Evolutionary conservation across 2,797 vertebrate species (phyloP).

Genomic region (Chaunax sp.): DNA sequence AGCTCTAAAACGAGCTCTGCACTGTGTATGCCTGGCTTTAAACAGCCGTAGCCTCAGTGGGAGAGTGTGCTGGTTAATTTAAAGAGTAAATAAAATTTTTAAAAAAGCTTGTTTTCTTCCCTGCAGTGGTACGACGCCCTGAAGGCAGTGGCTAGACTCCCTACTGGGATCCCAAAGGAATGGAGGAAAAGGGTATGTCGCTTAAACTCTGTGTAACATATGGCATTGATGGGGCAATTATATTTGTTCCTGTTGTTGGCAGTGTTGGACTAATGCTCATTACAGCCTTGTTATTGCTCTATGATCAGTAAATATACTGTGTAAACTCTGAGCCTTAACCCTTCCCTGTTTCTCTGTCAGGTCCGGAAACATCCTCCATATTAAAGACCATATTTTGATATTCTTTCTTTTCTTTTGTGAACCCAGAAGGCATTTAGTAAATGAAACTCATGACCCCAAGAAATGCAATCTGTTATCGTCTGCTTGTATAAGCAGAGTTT

Average conservation of each 20-base stretch:
- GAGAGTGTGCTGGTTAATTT: background rate
- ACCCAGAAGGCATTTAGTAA: background rate
- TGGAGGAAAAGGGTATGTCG: conserved; percentile 93
- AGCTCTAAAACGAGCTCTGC: too few species aligned
- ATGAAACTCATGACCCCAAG: background rate
- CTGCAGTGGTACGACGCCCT: conserved; percentile 97
- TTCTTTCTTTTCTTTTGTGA: background rate
- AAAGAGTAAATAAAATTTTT: background rate
- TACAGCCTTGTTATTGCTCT: background rate
- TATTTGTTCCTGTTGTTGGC: too few species aligned
- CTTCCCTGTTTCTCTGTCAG: background rate
- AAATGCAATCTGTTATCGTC: conserved; percentile 2
- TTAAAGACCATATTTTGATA: background rate
- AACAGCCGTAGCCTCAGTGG: background rate
- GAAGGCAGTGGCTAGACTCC: conserved; percentile 95
- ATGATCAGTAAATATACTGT: background rate
- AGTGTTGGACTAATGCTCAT: too few species aligned
- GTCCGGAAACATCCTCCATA: background rate
- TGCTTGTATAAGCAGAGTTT: background rate
- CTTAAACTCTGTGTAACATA: too few species aligned
- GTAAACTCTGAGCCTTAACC: background rate
- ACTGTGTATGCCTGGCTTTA: too few species aligned
- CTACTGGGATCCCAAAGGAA: conserved; percentile 96
- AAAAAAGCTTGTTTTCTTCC: conserved; percentile 6
- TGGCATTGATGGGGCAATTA: too few species aligned